Percentiles rank a stretch among this genome's conserved stretches.
These are phyloP conservation scores for Saccostrea cuccullata DNA, from an alignment of 1,140 invertebrate species.

Conservation along the genomic window DNA sequence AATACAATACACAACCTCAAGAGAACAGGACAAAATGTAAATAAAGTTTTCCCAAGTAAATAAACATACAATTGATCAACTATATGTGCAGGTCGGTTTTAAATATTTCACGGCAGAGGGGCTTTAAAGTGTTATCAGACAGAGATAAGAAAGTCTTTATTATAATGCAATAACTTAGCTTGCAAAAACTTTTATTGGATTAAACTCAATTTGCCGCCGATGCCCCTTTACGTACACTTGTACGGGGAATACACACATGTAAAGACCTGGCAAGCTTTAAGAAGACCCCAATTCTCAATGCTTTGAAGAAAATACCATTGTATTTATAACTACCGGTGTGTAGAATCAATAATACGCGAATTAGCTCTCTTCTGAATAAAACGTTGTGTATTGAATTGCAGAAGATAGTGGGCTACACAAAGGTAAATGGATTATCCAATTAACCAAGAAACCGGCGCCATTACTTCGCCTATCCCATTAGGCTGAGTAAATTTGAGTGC, in stretches of 20 bases:
- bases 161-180: constrained; percentile 30
- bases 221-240: not conserved
- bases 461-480: not conserved
- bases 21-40: not conserved
- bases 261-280: not conserved
- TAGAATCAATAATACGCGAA: constrained; percentile 35
- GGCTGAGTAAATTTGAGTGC: constrained; percentile 4
- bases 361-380: constrained; percentile 31
- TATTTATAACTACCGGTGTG: constrained; percentile 29
- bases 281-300: constrained; percentile 21
- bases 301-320: constrained; percentile 41
- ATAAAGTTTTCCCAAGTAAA: constrained; percentile 18
- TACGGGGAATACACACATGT: not conserved
- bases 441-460: constrained; percentile 21
- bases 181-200: constrained; percentile 34
- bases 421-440: constrained; percentile 37
- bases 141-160: constrained; percentile 29
- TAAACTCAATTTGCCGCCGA: constrained; percentile 15
- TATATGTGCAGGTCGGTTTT: not conserved
- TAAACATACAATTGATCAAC: constrained; percentile 33
- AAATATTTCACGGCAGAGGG: constrained; percentile 23
- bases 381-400: constrained; percentile 45
- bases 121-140: constrained; percentile 13
- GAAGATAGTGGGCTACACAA: not conserved
- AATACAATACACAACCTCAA: constrained; percentile 3